phyloP scores from a whole-genome alignment of 1,140 invertebrate genomes.

The Macrobrachium rosenbergii region DNA sequence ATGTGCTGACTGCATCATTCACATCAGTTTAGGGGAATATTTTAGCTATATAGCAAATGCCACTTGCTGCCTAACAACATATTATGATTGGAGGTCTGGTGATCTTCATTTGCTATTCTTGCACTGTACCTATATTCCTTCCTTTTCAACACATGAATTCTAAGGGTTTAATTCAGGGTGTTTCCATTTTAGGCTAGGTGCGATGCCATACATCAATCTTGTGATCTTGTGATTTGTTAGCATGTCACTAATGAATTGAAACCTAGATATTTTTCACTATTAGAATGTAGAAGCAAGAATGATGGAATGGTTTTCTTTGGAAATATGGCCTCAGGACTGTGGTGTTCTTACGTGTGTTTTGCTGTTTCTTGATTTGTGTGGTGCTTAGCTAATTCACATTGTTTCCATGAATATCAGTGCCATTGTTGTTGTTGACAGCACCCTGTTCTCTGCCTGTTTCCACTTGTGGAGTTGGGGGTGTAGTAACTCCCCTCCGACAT shows the following conservation, averaged over 20 bases:
- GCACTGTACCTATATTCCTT: no score
- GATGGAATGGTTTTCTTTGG: background rate
- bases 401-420: background rate
- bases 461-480: conserved; percentile 40
- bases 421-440: conserved; percentile 1
- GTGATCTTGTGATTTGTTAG: no score
- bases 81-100: no score
- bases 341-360: background rate
- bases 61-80: no score
- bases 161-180: background rate
- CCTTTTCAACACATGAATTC: background rate
- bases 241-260: no score
- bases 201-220: background rate
- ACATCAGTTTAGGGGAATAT: no score
- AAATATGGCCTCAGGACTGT: background rate
- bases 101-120: no score
- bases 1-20: no score
- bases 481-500: conserved; percentile 45
- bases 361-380: background rate
- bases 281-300: conserved; percentile 1
- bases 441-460: conserved; percentile 37
- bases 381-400: no score
- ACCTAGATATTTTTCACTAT: no score
- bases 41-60: no score
- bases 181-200: background rate